Percentiles rank a stretch among this genome's conserved stretches.
These are phyloP conservation scores for Calliphora vomitoria DNA, from an alignment of 2,888 invertebrate species.

Conservation along the genomic window DNA sequence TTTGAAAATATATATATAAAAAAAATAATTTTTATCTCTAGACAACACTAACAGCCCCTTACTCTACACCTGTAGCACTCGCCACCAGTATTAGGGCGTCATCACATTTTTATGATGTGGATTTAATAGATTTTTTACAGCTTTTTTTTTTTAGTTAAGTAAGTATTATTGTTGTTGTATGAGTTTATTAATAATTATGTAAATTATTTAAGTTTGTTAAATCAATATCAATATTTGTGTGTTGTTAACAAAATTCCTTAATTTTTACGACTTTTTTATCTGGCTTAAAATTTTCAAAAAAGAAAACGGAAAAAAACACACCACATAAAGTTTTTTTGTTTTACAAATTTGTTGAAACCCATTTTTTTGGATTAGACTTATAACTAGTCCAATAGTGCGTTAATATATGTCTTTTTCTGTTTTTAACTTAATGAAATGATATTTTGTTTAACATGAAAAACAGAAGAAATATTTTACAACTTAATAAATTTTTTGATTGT, in stretches of 20 bases:
- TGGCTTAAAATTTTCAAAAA: neutral
- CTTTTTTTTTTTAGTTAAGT: neutral
- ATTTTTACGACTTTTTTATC: conserved; percentile 43
- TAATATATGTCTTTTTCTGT: conserved; percentile 4
- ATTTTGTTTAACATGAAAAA: conserved; percentile 2
- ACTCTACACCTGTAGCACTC: conserved; percentile 16
- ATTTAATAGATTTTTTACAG: conserved; percentile 40
- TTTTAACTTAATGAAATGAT: neutral
- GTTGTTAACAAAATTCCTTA: conserved; percentile 45
- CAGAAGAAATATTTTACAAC: conserved; percentile 13
- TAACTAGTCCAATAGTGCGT: conserved; percentile 4
- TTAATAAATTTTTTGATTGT: neutral
- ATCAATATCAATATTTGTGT: conserved; percentile 3
- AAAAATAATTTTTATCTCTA: neutral
- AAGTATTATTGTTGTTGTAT: neutral
- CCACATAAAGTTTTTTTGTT: conserved; percentile 2
- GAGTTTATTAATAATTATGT: conserved; percentile 51
- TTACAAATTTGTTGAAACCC: conserved; percentile 21
- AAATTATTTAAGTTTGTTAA: conserved; percentile 40
- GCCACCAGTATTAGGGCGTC: conserved; percentile 6
- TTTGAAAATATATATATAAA: neutral
- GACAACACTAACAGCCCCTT: neutral
- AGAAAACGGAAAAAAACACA: neutral
- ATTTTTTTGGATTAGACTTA: conserved; percentile 5
- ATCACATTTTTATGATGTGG: conserved; percentile 30